Base-by-base conservation (phyloP, 1,140 invertebrate species). In the Danaus melanippus region DNA sequence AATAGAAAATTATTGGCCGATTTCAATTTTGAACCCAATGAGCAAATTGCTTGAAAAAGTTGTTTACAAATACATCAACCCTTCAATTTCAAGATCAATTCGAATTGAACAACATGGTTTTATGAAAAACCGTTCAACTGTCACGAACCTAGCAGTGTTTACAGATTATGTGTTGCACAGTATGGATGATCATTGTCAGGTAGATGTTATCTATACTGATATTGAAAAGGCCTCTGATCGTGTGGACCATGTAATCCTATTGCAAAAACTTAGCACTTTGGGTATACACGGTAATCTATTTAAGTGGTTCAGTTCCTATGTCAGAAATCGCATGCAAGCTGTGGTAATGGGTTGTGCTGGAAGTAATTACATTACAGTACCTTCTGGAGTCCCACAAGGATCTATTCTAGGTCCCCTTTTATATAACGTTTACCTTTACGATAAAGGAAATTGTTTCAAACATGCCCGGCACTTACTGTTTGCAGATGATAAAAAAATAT, bases 201-300 rank as follows among this genome's bases (percentile, higher is more conserved):
- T 62, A 12, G 50, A 62, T 21, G 58, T 60, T 2, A 57, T 62
- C 12, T 60, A 64, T 41, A 64, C 62, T 7, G 58, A 64, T 48
- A 57, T 55, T 15, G 54, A 60, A 53, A 64, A 64, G 55, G 58
- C 51, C 3, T 64, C 60, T 43, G 62, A 64, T 45, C 52, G 55
- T 8, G 55, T 58, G 21, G 53, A 62, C 47, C 60, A 66, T 42
- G 8, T 53, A 8, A 59, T 62, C 42, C 42, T 65, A 2, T 10
- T 62, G 9, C 53, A 48, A 10, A 62, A 65, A 9, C 46, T 62
- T 9, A 21, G 42, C 17, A 43, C 42, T 8, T 40, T 60, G 10
- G 60, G 52, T 10, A 63, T 58, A 9, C 52, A 53, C 8, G 56
- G 56, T n/a, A 57, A 56, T 12, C 15, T 63, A 10, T 46, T 62